Conservation (phyloP, 1,140 invertebrate species). For the Bombus ignitus region DNA sequence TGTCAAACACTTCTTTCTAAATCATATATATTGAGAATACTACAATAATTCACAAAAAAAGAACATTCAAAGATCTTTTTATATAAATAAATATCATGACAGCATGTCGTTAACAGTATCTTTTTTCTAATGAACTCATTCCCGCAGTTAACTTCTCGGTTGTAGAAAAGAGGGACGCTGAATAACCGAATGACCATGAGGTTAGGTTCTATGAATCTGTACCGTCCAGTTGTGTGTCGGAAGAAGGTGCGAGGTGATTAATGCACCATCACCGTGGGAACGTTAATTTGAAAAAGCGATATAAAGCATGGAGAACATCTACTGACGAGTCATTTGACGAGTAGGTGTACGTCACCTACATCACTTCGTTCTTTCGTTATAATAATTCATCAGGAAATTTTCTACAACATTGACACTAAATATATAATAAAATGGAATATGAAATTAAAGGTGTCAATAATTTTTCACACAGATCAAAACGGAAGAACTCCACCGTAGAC, state of each 20-base stretch:
- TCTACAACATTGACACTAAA: not conserved
- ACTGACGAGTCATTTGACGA: not conserved
- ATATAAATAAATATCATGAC: not conserved
- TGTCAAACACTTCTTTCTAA: not conserved
- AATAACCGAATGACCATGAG: slow-evolving; percentile 36
- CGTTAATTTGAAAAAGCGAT: slow-evolving; percentile 21
- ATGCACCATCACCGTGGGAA: slow-evolving; percentile 46
- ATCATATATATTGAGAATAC: not conserved
- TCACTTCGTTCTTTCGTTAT: too few relatives aligned
- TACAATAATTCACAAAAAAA: not conserved
- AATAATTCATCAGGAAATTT: not conserved
- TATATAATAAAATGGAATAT: slow-evolving; percentile 20
- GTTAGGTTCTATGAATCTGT: slow-evolving; percentile 22
- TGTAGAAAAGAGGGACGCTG: slow-evolving; percentile 16
- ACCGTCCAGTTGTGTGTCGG: slow-evolving; percentile 5
- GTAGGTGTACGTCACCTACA: slow-evolving; percentile 1
- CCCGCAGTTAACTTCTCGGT: slow-evolving; percentile 28
- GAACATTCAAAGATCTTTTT: too few relatives aligned
- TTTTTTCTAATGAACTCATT: not conserved
- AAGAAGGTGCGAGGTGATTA: slow-evolving; percentile 22
- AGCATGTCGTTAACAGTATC: not conserved
- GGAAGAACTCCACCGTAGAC: slow-evolving; percentile 7
- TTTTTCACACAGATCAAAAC: not conserved
- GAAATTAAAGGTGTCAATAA: not conserved
- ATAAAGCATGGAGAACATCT: slow-evolving; percentile 33